phyloP scores from a whole-genome alignment of 2,113 vertebrate species.

The Guaruba guarouba region DNA sequence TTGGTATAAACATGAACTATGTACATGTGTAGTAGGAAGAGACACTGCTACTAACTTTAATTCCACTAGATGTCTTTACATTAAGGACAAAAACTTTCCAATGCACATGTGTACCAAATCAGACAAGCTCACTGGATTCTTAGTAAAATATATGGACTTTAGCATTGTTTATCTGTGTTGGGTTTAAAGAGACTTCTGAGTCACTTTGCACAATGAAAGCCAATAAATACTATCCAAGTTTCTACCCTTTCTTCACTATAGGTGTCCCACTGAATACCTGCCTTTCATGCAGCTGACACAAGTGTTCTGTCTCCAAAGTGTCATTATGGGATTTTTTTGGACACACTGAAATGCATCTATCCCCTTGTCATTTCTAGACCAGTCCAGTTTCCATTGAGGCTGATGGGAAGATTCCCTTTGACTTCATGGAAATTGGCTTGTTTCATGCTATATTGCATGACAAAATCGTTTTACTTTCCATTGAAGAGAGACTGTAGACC shows the following conservation, averaged over 20 bases:
- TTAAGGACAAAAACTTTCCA: slow-evolving; percentile 28
- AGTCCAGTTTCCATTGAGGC: neutral
- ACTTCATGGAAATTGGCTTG: neutral
- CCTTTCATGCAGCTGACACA: neutral
- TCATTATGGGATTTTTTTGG: neutral
- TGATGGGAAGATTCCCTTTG: neutral
- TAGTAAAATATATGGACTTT: slow-evolving; percentile 38
- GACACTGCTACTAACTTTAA: neutral
- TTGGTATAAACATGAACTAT: neutral
- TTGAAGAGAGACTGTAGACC: neutral
- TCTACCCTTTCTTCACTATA: neutral
- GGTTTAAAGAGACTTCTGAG: slow-evolving; percentile 2
- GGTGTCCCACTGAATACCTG: neutral
- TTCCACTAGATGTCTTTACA: neutral
- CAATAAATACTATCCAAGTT: neutral
- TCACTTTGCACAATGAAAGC: neutral
- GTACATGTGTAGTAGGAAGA: neutral
- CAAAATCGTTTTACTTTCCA: neutral
- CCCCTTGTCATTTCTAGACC: neutral
- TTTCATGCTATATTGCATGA: neutral
- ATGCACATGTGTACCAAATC: neutral
- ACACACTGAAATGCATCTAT: neutral
- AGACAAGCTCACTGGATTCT: slow-evolving; percentile 45
- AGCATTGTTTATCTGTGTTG: neutral
- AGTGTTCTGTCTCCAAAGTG: neutral